Conservation (phyloP, 2,113 vertebrate species). For the Malurus cyaneus region DNA sequence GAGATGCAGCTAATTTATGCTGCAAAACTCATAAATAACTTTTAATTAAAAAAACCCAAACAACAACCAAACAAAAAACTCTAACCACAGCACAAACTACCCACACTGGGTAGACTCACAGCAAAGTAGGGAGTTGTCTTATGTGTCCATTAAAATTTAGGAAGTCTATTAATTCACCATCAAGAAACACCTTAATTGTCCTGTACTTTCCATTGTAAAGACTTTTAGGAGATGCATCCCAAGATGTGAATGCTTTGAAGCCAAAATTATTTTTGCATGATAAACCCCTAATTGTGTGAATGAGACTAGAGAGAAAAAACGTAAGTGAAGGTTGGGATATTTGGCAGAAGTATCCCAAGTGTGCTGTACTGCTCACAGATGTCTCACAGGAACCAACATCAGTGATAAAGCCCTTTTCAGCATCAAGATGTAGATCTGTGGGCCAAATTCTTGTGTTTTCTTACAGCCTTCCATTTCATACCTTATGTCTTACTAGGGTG, state of each 20-base stretch:
- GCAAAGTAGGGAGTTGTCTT: background rate
- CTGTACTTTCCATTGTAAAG: background rate
- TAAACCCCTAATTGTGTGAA: background rate
- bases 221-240: background rate
- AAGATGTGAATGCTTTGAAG: background rate
- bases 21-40: background rate
- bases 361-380: background rate
- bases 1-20: too few relatives aligned
- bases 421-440: background rate
- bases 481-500: background rate
- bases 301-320: background rate
- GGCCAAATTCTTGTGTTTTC: background rate
- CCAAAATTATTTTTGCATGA: background rate
- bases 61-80: background rate
- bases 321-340: background rate
- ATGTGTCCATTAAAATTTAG: background rate
- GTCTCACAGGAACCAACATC: background rate
- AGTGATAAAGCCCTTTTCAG: background rate
- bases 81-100: background rate
- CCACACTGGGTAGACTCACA: background rate
- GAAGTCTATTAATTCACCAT: background rate
- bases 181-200: background rate
- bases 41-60: background rate
- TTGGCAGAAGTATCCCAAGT: background rate
- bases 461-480: background rate